phyloP scores from a whole-genome alignment of 2,888 invertebrate genomes.

The Amorpha juglandis region DNA sequence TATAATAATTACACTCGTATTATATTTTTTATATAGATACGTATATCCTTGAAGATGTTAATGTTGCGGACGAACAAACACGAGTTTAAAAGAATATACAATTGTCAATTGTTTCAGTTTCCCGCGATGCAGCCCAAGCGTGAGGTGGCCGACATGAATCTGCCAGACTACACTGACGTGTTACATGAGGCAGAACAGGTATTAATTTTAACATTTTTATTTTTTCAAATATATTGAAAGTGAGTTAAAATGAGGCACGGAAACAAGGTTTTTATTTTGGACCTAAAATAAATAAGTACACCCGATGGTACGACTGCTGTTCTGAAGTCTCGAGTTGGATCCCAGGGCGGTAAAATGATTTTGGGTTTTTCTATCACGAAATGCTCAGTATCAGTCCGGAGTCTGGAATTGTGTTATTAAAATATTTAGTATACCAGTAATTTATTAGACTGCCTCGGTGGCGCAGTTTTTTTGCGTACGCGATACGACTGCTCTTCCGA shows the following conservation, averaged over 20 bases:
- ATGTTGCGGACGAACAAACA: background rate
- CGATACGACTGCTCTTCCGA: too few species aligned
- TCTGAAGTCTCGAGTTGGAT: too few species aligned
- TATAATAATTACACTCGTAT: background rate
- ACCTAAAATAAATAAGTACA: too few species aligned
- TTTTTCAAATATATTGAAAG: background rate
- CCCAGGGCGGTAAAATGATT: too few species aligned
- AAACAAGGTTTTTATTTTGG: too few species aligned
- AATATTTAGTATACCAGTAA: too few species aligned
- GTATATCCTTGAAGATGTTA: constrained; percentile 14
- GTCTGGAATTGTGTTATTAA: too few species aligned
- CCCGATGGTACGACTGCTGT: too few species aligned
- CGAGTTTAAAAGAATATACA: constrained; percentile 28
- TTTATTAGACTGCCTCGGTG: too few species aligned
- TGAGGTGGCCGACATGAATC: constrained; percentile 49
- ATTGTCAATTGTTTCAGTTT: constrained; percentile 38
- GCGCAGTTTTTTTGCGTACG: too few species aligned
- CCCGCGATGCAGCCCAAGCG: constrained; percentile 51
- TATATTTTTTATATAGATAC: background rate
- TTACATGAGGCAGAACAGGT: constrained; percentile 68
- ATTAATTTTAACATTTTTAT: background rate
- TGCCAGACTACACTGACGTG: constrained; percentile 56
- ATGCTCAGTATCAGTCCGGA: too few species aligned
- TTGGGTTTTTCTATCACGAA: too few species aligned
- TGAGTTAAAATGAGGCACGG: background rate